Conservation (phyloP, 1,140 invertebrate genomes). For the Notospermus geniculatus region DNA sequence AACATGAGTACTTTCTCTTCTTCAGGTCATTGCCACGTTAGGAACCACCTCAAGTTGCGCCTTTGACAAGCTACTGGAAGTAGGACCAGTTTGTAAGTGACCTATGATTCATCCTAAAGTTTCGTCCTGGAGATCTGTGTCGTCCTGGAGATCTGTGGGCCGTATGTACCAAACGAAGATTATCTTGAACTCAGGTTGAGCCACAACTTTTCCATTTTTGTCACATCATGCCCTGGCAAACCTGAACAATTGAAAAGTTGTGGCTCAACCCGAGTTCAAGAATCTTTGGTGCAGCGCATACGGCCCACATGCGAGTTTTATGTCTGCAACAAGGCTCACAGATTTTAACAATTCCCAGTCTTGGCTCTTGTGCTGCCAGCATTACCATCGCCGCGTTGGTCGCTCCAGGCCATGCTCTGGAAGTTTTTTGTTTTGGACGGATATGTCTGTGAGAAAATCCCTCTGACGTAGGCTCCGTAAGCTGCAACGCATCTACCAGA, state of each 20-base stretch:
- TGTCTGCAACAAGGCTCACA: not conserved
- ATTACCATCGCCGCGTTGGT: no score
- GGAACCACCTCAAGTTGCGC: slow-evolving; percentile 88
- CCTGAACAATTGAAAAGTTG: no score
- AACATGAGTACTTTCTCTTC: no score
- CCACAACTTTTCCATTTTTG: no score
- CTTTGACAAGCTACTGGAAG: slow-evolving; percentile 82
- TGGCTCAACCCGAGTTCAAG: slow-evolving; percentile 31
- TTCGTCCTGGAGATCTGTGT: no score
- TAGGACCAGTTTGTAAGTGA: slow-evolving; percentile 56
- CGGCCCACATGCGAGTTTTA: slow-evolving; percentile 31
- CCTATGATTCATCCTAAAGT: no score
- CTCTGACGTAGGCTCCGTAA: slow-evolving; percentile 76
- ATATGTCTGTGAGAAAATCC: not conserved
- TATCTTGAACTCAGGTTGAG: no score
- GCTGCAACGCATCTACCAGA: slow-evolving; percentile 91
- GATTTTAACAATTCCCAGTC: no score
- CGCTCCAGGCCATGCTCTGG: not conserved
- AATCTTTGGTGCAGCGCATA: no score
- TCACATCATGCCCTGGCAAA: no score
- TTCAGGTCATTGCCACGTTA: slow-evolving; percentile 80
- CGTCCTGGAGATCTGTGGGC: not conserved
- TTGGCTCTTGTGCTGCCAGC: no score
- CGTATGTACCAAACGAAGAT: no score
- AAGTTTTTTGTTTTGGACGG: not conserved